Base-by-base conservation (phyloP, 2,113 vertebrate genomes). In the Bubo blakistoni region DNA sequence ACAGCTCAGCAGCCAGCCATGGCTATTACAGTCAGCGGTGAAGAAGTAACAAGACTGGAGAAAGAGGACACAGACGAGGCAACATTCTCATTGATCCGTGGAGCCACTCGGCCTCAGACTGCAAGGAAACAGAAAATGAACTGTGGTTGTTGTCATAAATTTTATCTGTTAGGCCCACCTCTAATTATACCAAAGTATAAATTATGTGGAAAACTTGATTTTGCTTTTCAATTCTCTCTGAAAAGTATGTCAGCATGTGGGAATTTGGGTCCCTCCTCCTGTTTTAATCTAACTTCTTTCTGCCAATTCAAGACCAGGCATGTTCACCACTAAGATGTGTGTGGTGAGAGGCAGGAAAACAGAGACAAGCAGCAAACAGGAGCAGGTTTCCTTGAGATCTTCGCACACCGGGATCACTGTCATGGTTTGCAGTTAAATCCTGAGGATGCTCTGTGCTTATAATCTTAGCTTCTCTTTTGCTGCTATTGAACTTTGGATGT, bases 1-100 rank as follows among this genome's bases (percentile, higher is more conserved):
- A 7, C 49, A 73, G 67, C 94, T 66, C 88, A 6, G 26, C 66
- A 80, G 55, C 11, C 67, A 29, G n/a, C 19, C 65, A 5, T 2
- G 2, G 66, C 83, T 67, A 8, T 61, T 40, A 1, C 55, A 42
- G 72, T 16, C 55, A 52, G 29, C 32, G 0, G 0, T 0, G 8
- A 40, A 72, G 61, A 51, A 80, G 76, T 76, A 67, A 25, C 57
- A 72, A 34, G 71, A n/a, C 14, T 11, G 30, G 42, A 40, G 38
- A 18, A 81, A 25, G 38, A 86, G 24, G 21, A 63, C 51, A 36
- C 9, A 16, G 24, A 32, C 0, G 1, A 71, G 57, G 27, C 3
- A 3, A 22, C 7, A 1, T 85, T 90, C 67, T 42, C 7, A 7
- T 55, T 29, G 70, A 63, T 40, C 51, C 55, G 3, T 11, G 38